A percentile compares a stretch with the other conserved stretches of the same genome.
Evolutionary conservation across 2,113 vertebrate species (phyloP).

Genomic region (Glaucidium brasilianum): DNA sequence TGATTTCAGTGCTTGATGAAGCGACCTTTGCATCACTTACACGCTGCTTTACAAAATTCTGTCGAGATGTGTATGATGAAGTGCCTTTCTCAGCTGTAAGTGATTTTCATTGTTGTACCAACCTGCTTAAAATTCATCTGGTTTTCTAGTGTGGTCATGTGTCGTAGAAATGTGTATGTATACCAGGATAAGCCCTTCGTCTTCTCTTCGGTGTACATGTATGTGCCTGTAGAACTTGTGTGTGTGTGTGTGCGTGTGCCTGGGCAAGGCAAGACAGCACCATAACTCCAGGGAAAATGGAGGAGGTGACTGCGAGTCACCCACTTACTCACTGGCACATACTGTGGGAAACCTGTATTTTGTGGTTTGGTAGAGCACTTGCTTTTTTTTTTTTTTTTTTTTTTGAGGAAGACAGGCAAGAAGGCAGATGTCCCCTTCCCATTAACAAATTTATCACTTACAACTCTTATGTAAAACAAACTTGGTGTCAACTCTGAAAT

Average conservation of each 20-base stretch:
- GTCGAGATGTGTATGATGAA: background rate
- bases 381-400: background rate
- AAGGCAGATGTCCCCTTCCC: background rate
- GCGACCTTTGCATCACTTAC: background rate
- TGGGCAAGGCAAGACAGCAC: slow-evolving; percentile 24
- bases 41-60: background rate
- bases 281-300: background rate
- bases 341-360: slow-evolving; percentile 32
- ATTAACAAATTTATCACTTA: background rate
- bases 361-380: background rate
- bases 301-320: slow-evolving; percentile 40
- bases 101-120: background rate
- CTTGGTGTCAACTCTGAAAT: background rate
- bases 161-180: background rate
- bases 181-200: background rate
- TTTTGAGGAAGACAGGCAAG: background rate
- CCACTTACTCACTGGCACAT: slow-evolving; percentile 22
- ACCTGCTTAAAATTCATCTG: background rate
- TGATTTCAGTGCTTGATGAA: background rate
- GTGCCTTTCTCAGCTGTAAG: background rate
- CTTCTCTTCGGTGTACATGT: background rate
- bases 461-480: background rate
- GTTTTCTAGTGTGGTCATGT: background rate
- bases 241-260: background rate
- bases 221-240: background rate